phyloP scores from a whole-genome alignment of 1,140 invertebrate genomes.

The Mylabris phalerata region DNA sequence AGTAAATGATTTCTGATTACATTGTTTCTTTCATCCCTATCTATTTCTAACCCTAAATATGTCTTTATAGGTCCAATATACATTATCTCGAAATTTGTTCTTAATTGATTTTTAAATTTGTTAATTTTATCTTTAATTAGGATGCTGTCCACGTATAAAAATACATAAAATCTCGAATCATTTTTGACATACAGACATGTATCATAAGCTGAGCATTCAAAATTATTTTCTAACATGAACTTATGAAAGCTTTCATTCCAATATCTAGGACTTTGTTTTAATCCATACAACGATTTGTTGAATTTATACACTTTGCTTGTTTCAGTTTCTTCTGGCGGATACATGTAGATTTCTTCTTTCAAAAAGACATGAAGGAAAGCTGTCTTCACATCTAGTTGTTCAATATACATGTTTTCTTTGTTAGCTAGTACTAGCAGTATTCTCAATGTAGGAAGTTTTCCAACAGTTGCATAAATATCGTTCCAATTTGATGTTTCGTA shows the following conservation, averaged over 20 bases:
- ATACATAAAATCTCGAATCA: constrained; percentile 14
- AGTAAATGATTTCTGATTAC: constrained; percentile 23
- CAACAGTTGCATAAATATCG: not conserved
- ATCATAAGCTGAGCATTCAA: constrained; percentile 18
- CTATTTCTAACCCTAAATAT: constrained; percentile 25
- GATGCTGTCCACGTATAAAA: constrained; percentile 35
- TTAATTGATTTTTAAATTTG: constrained; percentile 15
- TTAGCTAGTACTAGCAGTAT: constrained; percentile 38
- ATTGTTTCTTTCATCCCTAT: constrained; percentile 12
- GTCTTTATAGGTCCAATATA: constrained; percentile 21
- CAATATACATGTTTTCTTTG: constrained; percentile 9
- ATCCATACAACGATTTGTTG: constrained; percentile 23
- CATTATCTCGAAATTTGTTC: constrained; percentile 26
- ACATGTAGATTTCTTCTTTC: constrained; percentile 43
- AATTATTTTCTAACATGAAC: constrained; percentile 5
- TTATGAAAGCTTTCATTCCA: constrained; percentile 35
- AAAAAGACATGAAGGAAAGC: constrained; percentile 44
- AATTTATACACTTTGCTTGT: constrained; percentile 17
- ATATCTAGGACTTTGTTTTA: constrained; percentile 38
- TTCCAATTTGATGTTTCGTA: constrained; percentile 31
- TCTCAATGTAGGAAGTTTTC: constrained; percentile 34
- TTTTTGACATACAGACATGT: constrained; percentile 29
- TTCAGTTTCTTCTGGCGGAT: constrained; percentile 33
- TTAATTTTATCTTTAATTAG: constrained; percentile 18
- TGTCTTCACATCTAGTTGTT: constrained; percentile 33